These are phyloP conservation scores for Drosophila bocqueti DNA, from an alignment of 1,140 invertebrate species.

Conservation along the genomic window DNA sequence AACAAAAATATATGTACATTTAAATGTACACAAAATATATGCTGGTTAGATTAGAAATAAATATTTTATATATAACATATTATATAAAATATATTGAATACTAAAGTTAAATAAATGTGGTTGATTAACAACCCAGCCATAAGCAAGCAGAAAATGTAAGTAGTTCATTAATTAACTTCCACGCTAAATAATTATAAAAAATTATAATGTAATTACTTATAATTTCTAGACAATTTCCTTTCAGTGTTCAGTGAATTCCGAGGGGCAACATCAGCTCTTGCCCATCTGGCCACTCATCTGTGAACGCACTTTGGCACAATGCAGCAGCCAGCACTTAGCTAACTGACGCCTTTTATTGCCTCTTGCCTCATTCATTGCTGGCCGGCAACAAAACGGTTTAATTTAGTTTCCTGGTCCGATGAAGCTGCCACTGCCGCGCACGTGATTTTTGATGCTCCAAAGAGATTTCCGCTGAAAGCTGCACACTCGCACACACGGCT, in stretches of 20 bases:
- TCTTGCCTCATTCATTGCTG: slow-evolving; percentile 56
- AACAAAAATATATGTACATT: no score
- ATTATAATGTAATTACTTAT: neutral
- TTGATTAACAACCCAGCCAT: no score
- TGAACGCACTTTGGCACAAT: slow-evolving; percentile 64
- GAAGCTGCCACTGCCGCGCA: slow-evolving; percentile 47
- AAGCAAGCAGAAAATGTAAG: no score
- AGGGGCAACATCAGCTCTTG: neutral
- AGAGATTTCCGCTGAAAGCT: slow-evolving; percentile 56
- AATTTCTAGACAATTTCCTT: neutral
- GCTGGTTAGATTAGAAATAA: neutral
- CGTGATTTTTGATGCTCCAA: slow-evolving; percentile 60
- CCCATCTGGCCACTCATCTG: slow-evolving; percentile 53
- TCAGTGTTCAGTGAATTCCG: neutral
- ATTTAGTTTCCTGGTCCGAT: slow-evolving; percentile 51
- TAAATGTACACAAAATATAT: neutral
- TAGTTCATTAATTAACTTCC: neutral
- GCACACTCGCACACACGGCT: slow-evolving; percentile 8
- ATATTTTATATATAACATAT: neutral
- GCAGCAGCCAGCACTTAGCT: slow-evolving; percentile 68
- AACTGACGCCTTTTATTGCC: slow-evolving; percentile 73
- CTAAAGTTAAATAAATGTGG: no score
- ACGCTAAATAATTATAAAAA: neutral
- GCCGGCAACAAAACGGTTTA: slow-evolving; percentile 69
- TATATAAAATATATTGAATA: no score